Evolutionary conservation across 1,140 invertebrate species (phyloP).

Genomic region (Thaumatotibia leucotreta): DNA sequence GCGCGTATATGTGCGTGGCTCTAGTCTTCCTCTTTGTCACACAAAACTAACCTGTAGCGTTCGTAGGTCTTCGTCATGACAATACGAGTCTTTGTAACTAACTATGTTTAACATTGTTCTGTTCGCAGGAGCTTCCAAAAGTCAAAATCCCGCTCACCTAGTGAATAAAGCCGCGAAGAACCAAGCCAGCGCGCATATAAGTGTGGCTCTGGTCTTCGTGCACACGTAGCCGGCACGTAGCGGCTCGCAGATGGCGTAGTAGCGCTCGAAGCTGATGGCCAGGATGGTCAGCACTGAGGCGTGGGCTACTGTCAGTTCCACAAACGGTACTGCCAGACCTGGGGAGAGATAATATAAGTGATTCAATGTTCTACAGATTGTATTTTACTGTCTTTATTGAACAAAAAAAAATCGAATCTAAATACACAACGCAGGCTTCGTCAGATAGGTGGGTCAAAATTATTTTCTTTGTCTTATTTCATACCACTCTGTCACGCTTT

Average conservation of each 20-base stretch:
- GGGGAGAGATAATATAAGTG: constrained; percentile 35
- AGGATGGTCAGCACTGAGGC: constrained; percentile 95
- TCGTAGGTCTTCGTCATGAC: not conserved
- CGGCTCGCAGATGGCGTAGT: constrained; percentile 96
- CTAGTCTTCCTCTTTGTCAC: not conserved
- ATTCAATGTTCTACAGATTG: no score
- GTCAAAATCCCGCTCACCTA: constrained; percentile 78
- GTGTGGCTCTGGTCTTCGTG: constrained; percentile 89
- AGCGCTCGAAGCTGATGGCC: constrained; percentile 95
- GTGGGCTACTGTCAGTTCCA: constrained; percentile 94
- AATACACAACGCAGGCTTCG: no score
- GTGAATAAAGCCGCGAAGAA: constrained; percentile 89
- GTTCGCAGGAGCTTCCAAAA: not conserved
- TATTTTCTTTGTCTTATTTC: no score
- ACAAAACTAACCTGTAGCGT: not conserved
- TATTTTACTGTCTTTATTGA: no score
- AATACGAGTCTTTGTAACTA: not conserved
- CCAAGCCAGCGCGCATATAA: constrained; percentile 92
- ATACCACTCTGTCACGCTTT: no score
- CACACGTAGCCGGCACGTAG: constrained; percentile 93
- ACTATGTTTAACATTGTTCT: not conserved
- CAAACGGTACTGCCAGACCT: constrained; percentile 94
- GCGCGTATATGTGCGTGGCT: constrained; percentile 80
- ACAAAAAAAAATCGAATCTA: no score
- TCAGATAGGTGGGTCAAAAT: no score